These are phyloP conservation scores for Heliocidaris erythrogramma DNA, from an alignment of 35 echinoderm and acorn worm species.

Conservation along the genomic window DNA sequence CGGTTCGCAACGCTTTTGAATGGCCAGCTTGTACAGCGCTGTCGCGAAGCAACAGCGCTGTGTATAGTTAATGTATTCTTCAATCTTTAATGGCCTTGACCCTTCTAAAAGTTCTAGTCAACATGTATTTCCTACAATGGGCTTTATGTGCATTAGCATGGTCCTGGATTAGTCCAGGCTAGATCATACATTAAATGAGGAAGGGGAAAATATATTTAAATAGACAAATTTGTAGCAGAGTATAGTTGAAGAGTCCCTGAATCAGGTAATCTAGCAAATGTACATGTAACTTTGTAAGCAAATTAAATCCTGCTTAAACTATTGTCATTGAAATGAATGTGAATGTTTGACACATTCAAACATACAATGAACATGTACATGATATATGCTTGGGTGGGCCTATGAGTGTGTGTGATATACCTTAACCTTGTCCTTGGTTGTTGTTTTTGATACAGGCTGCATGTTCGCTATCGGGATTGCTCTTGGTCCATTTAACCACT, in stretches of 20 bases:
- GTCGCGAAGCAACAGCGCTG: no score
- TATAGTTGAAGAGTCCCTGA: neutral
- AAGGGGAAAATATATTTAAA: neutral
- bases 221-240: neutral
- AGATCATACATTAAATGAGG: neutral
- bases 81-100: no score
- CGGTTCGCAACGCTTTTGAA: no score
- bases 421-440: neutral
- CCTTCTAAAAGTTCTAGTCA: no score
- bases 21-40: no score
- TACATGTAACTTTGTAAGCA: no score
- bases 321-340: neutral
- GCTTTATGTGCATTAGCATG: no score
- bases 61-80: no score
- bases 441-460: conserved; percentile 64
- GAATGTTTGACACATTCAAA: no score
- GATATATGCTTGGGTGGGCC: neutral
- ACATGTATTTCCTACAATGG: no score
- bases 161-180: no score
- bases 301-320: neutral
- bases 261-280: neutral
- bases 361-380: no score
- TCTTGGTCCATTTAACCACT: conserved; percentile 94
- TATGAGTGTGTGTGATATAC: neutral
- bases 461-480: conserved; percentile 84